Percentiles rank a stretch among this genome's conserved stretches.
phyloP scores from a whole-genome alignment of 2,797 vertebrate species.

The Harpagifer antarcticus region DNA sequence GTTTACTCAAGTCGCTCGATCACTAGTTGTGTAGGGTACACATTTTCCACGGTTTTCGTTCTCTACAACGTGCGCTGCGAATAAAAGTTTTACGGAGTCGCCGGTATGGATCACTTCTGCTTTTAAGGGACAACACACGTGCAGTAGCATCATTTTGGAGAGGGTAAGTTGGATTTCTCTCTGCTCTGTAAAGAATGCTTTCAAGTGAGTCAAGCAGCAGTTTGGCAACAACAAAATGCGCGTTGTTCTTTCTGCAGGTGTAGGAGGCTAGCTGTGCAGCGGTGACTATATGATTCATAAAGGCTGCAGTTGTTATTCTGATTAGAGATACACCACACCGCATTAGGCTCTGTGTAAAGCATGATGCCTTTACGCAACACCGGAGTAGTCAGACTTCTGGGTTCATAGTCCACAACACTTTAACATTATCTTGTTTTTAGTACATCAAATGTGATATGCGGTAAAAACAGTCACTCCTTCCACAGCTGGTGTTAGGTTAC shows the following conservation, averaged over 20 bases:
- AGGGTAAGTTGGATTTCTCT: slow-evolving; percentile 86
- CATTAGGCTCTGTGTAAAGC: slow-evolving; percentile 9
- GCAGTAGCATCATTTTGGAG: slow-evolving; percentile 64
- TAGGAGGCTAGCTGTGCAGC: slow-evolving; percentile 6
- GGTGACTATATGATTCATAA: slow-evolving; percentile 26
- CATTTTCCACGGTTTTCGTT: slow-evolving; percentile 30
- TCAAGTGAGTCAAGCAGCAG: slow-evolving; percentile 21
- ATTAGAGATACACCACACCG: neutral
- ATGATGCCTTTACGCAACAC: slow-evolving; percentile 23
- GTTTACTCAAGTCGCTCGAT: slow-evolving; percentile 33
- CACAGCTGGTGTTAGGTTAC: neutral
- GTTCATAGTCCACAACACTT: neutral
- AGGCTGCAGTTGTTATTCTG: slow-evolving; percentile 18
- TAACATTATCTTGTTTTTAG: too few species aligned
- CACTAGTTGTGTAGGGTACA: slow-evolving; percentile 40
- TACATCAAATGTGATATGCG: neutral
- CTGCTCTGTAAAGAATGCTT: slow-evolving; percentile 12
- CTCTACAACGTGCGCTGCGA: slow-evolving; percentile 42
- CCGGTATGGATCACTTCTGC: slow-evolving; percentile 80
- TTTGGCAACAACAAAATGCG: slow-evolving; percentile 27
- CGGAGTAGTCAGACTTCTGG: neutral
- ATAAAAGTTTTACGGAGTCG: slow-evolving; percentile 89
- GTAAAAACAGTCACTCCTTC: neutral
- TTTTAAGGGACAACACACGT: slow-evolving; percentile 68
- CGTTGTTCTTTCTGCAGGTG: slow-evolving; percentile 23